phyloP scores from a whole-genome alignment of 2,888 invertebrate genomes.

The Rotaria sp. region DNA sequence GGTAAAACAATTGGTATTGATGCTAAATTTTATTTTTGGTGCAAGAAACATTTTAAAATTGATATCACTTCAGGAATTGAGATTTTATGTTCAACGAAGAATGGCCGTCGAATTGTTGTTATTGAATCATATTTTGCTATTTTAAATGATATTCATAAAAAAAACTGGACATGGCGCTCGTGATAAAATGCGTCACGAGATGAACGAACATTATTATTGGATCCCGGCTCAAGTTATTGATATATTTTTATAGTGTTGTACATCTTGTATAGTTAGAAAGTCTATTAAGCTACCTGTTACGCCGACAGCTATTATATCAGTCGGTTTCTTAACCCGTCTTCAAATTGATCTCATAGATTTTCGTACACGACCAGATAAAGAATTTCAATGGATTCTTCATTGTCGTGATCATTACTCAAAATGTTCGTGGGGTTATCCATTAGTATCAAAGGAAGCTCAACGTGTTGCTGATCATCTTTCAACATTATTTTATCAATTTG shows the following conservation, averaged over 20 bases:
- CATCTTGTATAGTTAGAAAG: background rate
- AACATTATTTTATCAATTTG: background rate
- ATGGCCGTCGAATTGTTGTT: background rate
- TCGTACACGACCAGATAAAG: background rate
- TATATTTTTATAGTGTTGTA: background rate
- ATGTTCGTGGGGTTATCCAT: background rate
- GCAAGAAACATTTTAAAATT: background rate
- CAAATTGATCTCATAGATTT: conserved; percentile 16
- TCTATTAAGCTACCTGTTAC: background rate
- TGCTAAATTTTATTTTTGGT: background rate
- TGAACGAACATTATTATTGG: background rate
- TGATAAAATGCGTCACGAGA: background rate
- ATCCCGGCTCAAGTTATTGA: background rate
- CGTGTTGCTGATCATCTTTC: background rate
- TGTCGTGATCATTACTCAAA: background rate
- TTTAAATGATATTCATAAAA: background rate
- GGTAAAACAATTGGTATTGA: background rate
- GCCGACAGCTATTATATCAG: background rate
- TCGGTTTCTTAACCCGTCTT: background rate
- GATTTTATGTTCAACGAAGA: background rate
- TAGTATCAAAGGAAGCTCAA: background rate
- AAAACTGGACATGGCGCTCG: background rate
- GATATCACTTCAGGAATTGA: background rate
- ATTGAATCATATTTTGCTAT: background rate
- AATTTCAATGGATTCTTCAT: background rate